A percentile compares a stretch with the other conserved stretches of the same genome.
These are phyloP conservation scores for Petrocephalus zakoni DNA, from an alignment of 2,113 vertebrate species.

Conservation along the genomic window DNA sequence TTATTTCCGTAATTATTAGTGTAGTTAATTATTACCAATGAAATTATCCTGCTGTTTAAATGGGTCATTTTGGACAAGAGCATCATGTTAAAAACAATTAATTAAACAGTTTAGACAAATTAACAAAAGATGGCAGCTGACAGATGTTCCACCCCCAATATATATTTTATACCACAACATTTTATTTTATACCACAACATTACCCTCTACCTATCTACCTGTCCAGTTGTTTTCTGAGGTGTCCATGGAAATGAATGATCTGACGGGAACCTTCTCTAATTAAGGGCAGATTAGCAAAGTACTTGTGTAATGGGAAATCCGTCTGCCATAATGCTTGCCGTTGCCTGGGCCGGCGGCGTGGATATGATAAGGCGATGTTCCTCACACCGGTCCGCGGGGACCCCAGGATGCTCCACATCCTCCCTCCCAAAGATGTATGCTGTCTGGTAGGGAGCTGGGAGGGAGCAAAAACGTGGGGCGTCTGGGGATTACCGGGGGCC, in stretches of 20 bases:
- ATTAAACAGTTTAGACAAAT: not conserved
- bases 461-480: slow-evolving; percentile 18
- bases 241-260: slow-evolving; percentile 20
- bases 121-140: not conserved
- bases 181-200: not conserved
- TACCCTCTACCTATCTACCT: not conserved
- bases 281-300: slow-evolving; percentile 23
- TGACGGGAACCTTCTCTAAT: slow-evolving; percentile 1
- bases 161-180: not conserved
- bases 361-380: not conserved
- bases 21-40: no score
- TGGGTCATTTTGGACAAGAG: no score
- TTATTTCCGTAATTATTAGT: no score
- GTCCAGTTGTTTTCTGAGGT: not conserved
- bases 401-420: not conserved
- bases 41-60: no score
- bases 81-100: not conserved
- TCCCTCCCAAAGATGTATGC: not conserved
- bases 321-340: slow-evolving; percentile 29
- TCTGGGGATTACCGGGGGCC: not conserved
- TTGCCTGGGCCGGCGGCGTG: not conserved
- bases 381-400: not conserved
- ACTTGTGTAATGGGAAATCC: slow-evolving; percentile 24
- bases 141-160: not conserved
- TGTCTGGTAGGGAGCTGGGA: not conserved